Evolutionary conservation across 2,888 invertebrate species (phyloP).

Genomic region (Blastobasis lacticolella): DNA sequence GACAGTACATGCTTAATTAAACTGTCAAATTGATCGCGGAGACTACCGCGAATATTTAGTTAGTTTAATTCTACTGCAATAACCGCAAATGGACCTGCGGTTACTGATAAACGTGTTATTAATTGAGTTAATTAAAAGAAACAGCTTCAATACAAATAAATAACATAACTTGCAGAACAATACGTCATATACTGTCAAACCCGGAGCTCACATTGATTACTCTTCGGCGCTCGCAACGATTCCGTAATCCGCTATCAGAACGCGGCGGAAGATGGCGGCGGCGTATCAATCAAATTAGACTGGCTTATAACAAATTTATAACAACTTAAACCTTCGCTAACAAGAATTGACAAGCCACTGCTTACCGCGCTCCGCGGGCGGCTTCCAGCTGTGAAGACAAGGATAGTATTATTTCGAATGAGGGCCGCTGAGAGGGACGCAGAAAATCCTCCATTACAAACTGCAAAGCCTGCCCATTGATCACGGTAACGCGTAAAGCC

Average conservation of each 20-base stretch:
- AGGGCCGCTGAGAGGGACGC: constrained; percentile 29
- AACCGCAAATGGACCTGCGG: not conserved
- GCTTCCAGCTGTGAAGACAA: constrained; percentile 28
- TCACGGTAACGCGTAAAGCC: constrained; percentile 66
- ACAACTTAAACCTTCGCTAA: constrained; percentile 39
- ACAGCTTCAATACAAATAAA: too few species aligned
- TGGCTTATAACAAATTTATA: constrained; percentile 28
- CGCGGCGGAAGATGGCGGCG: constrained; percentile 3
- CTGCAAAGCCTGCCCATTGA: constrained; percentile 62
- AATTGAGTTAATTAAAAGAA: too few species aligned
- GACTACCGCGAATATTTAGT: constrained; percentile 18
- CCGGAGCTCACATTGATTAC: too few species aligned
- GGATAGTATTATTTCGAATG: constrained; percentile 22
- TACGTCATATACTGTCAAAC: too few species aligned
- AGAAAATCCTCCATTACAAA: constrained; percentile 56
- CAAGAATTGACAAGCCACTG: constrained; percentile 53
- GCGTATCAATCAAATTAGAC: constrained; percentile 39
- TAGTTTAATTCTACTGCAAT: constrained; percentile 13
- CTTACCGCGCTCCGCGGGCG: constrained; percentile 40
- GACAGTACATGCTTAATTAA: constrained; percentile 41
- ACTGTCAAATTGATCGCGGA: constrained; percentile 31
- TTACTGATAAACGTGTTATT: too few species aligned
- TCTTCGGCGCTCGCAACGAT: too few species aligned
- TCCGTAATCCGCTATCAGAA: not conserved
- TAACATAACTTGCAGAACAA: too few species aligned